Evolutionary conservation across 2,888 invertebrate genomes (phyloP).

Genomic region (Tetramorium bicarinatum): DNA sequence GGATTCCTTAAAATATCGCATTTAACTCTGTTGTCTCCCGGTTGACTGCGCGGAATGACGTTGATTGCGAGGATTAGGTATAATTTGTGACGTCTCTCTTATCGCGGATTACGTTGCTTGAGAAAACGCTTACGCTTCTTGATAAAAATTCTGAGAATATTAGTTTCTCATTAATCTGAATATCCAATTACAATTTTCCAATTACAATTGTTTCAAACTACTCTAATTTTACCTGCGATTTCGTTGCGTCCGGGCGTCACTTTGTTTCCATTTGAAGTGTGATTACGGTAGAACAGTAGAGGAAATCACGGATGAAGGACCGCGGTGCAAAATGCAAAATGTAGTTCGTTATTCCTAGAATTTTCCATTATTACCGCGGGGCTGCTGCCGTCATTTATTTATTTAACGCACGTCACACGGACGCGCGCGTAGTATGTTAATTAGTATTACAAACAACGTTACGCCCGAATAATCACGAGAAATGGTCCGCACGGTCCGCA

Average conservation of each 20-base stretch:
- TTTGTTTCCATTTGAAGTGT: constrained; percentile 33
- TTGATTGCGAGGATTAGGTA: constrained; percentile 17
- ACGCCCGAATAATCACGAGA: constrained; percentile 32
- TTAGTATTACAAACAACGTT: constrained; percentile 42
- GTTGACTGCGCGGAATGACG: constrained; percentile 6
- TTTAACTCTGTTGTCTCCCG: constrained; percentile 29
- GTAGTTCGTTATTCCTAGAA: neutral
- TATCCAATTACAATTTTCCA: neutral
- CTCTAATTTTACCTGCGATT: neutral
- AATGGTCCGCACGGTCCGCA: neutral
- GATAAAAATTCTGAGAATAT: neutral
- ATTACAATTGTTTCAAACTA: neutral
- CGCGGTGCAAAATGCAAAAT: constrained; percentile 17
- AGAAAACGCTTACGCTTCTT: too few species aligned
- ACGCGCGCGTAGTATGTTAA: constrained; percentile 31
- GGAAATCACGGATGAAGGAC: constrained; percentile 14
- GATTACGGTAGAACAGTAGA: constrained; percentile 8
- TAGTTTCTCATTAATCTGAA: neutral
- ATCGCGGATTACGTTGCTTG: neutral
- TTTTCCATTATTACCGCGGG: constrained; percentile 37
- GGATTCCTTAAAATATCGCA: constrained; percentile 43
- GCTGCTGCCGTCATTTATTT: constrained; percentile 39
- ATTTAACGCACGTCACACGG: constrained; percentile 26
- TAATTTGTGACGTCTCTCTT: constrained; percentile 16
- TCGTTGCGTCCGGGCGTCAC: neutral